Evolutionary conservation across 2,888 invertebrate genomes (phyloP), one percentile per base, ranked within the genome.

Genomic region (Caenorhabditis sinica): DNA sequence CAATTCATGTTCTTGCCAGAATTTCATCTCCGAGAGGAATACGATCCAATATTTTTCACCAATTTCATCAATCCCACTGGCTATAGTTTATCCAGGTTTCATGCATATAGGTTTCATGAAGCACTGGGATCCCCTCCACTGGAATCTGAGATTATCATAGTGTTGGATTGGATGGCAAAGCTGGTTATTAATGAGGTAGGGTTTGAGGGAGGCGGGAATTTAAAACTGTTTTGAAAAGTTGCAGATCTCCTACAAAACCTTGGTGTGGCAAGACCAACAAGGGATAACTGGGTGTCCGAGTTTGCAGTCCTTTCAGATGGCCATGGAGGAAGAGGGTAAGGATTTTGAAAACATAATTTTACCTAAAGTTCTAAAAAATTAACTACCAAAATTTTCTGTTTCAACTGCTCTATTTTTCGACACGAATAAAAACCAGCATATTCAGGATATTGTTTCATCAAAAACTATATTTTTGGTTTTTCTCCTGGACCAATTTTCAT

Each of bases 101-200:
- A 61, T n/a, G 74, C 74, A 0, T 45, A 53, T 49, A 51, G 63
- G 25, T 65, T 74, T 45, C 65, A 72, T 23, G 65, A 56, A n/a
- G 63, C 65, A n/a, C 56, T 71, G 9, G 79, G 71, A 0, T 20
- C 23, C 13, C 79, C 79, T 2, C 79, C 79, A 1, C 8, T 79
- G 23, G 79, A 79, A 20, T 25, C 40, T 2, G 79, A 72, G 9
- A 20, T 79, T 11, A 79, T 79, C 5, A 33, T 40, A 2, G 72
- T 72, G 20, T 8, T 79, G 20, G 61, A 49, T 45, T 77, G 58
- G 33, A 11, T 77, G 23, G 69, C 61, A 13, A 61, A 30, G 17
- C 23, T 30, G 13, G 3, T 17, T 20, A 51, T 77, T n/a, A 15
- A 15, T 30, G 69, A 69, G 58, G 75, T 58, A 28, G 20, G 51